A percentile compares a stretch with the other conserved stretches of the same genome.
phyloP scores from a whole-genome alignment of 2,797 vertebrate species.

The Sebastes oblongus region DNA sequence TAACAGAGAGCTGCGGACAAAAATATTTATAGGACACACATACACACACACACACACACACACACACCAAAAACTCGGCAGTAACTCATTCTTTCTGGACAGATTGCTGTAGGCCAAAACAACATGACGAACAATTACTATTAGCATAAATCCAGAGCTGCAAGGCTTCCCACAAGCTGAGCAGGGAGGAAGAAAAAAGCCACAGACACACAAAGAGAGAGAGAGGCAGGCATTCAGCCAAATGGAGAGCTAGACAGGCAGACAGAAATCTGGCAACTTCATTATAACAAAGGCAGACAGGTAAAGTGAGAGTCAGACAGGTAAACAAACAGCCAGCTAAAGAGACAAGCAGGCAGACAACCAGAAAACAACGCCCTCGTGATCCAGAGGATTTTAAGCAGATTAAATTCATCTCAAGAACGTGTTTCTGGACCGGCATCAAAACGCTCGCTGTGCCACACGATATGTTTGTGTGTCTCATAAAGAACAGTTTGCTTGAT shows the following conservation, averaged over 20 bases:
- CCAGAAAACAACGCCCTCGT: constrained; percentile 5
- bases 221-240: neutral
- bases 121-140: constrained; percentile 39
- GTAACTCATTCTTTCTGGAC: constrained; percentile 20
- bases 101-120: constrained; percentile 41
- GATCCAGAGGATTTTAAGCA: constrained; percentile 44
- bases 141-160: constrained; percentile 53
- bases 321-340: constrained; percentile 17
- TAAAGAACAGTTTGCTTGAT: neutral
- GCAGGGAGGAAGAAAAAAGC: neutral
- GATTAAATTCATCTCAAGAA: constrained; percentile 42
- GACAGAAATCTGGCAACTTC: constrained; percentile 14
- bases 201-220: neutral
- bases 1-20: constrained; percentile 16
- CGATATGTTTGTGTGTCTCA: neutral
- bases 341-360: constrained; percentile 24
- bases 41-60: neutral
- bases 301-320: constrained; percentile 15
- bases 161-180: constrained; percentile 18
- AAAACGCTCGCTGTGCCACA: constrained; percentile 6
- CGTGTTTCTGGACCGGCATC: constrained; percentile 19
- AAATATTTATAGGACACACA: constrained; percentile 36
- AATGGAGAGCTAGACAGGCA: neutral
- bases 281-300: constrained; percentile 15
- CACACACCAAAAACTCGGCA: neutral